phyloP scores from a whole-genome alignment of 2,888 invertebrate species.

The Drosophila anomelani region DNA sequence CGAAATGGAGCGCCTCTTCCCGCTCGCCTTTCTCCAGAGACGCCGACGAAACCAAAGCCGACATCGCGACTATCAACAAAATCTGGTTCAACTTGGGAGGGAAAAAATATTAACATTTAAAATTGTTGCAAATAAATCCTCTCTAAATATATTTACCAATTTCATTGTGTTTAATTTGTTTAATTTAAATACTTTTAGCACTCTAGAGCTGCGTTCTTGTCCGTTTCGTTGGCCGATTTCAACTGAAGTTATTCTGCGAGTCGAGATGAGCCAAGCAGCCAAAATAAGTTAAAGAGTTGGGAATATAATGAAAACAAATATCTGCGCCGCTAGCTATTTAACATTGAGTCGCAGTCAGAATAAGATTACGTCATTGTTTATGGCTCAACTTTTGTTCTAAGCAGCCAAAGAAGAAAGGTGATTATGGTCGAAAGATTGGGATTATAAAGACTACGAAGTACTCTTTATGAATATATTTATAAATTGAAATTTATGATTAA shows the following conservation, averaged over 20 bases:
- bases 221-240: slow-evolving; percentile 46
- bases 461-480: neutral
- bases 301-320: slow-evolving; percentile 75
- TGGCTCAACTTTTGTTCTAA: slow-evolving; percentile 65
- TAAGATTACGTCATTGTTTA: slow-evolving; percentile 78
- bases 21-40: slow-evolving; percentile 43
- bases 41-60: slow-evolving; percentile 36
- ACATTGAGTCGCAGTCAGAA: slow-evolving; percentile 34
- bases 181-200: slow-evolving; percentile 1
- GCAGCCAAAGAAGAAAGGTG: slow-evolving; percentile 36
- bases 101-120: neutral
- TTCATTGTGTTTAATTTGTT: slow-evolving; percentile 40
- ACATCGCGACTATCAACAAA: slow-evolving; percentile 28
- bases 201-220: slow-evolving; percentile 40
- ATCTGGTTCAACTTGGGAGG: slow-evolving; percentile 46
- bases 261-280: slow-evolving; percentile 67
- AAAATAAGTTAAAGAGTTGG: slow-evolving; percentile 63
- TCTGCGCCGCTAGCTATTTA: slow-evolving; percentile 50
- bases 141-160: slow-evolving; percentile 7
- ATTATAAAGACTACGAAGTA: neutral
- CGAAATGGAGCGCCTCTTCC: slow-evolving; percentile 68
- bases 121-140: neutral
- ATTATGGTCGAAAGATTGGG: neutral
- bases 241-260: slow-evolving; percentile 55
- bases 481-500: no score